Base-by-base conservation (phyloP, 2,888 invertebrate genomes). In the Micoletzkya japonica region DNA sequence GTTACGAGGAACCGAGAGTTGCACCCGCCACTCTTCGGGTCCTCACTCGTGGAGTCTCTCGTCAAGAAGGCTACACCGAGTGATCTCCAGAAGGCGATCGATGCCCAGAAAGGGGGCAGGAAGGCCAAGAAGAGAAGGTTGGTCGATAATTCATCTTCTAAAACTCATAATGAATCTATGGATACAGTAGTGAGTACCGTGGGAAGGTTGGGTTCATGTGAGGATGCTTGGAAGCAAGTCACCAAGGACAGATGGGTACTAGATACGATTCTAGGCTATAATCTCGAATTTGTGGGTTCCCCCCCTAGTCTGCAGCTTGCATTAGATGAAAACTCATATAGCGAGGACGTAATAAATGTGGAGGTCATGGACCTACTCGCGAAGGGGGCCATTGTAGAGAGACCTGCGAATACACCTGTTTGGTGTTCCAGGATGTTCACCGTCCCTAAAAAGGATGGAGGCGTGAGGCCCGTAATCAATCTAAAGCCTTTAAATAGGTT, bases 371-470 rank as follows among this genome's bases (percentile, higher is more conserved):
- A 57, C 10, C 14, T 57, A 4, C 7, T 57, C 28, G 30, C 6
- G 10, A 57, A 57, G 32, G 57, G 57, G 4, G 57, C 30, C 30
- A 28, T 57, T 10, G 30, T 4, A 14, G 57, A 57, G 57, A 32
- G 14, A 30, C 4, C 30, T 10, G 14, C 32, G 14, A 32, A 32
- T 7, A 17, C 57, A 4, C 4, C 26, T 6, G 28, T 26, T 4
- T 57, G 69, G 69, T 1, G 32, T 14, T 67, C 67, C 20, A 7
- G 28, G 30, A 20, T 68, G 1, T 68, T 68, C 28, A 32, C 26
- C 7, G 69, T 68, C 2, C 69, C 69, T 1, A 68, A 68, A n/a
- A 68, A 66, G 28, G 69, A 68, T 64, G 63, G 69, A 26, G 26
- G 26, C 7, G 20, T n/a, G 28, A 28, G 69, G 7, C 69, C 69